These are phyloP conservation scores for Acleris literana DNA, from an alignment of 2,888 invertebrate species.

Conservation along the genomic window DNA sequence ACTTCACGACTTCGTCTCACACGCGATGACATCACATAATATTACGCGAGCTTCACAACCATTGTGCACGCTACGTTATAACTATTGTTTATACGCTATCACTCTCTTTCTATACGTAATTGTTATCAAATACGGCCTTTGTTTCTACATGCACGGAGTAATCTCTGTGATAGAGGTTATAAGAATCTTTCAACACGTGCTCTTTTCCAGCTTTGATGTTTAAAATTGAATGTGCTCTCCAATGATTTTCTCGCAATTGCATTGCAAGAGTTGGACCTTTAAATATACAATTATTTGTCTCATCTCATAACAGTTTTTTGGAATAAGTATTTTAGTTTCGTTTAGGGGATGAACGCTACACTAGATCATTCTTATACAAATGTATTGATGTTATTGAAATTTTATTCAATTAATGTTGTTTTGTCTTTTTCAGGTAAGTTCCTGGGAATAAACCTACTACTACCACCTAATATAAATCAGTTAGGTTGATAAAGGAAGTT, in stretches of 20 bases:
- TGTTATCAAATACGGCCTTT: slow-evolving; percentile 31
- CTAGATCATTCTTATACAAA: too few species aligned
- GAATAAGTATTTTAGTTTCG: too few species aligned
- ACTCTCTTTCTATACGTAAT: slow-evolving; percentile 43
- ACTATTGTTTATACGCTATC: slow-evolving; percentile 47
- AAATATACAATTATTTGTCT: too few species aligned
- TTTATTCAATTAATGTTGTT: slow-evolving; percentile 28
- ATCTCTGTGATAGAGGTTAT: not conserved
- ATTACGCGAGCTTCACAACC: slow-evolving; percentile 41
- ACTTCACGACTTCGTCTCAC: slow-evolving; percentile 14
- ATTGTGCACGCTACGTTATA: slow-evolving; percentile 51
- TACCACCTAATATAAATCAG: not conserved
- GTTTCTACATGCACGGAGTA: slow-evolving; percentile 16
- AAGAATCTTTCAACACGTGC: too few species aligned
- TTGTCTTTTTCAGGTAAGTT: slow-evolving; percentile 58
- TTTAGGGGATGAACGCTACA: too few species aligned
- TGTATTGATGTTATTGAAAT: slow-evolving; percentile 3
- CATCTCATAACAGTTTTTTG: too few species aligned
- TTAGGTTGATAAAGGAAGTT: not conserved
- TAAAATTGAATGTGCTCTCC: too few species aligned
- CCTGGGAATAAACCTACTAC: slow-evolving; percentile 23
- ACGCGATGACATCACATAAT: slow-evolving; percentile 28
- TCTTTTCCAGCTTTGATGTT: too few species aligned
- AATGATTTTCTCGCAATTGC: too few species aligned
- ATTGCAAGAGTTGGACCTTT: too few species aligned